Evolutionary conservation across 1,140 invertebrate genomes (phyloP).

Genomic region (Diorhabda sublineata): DNA sequence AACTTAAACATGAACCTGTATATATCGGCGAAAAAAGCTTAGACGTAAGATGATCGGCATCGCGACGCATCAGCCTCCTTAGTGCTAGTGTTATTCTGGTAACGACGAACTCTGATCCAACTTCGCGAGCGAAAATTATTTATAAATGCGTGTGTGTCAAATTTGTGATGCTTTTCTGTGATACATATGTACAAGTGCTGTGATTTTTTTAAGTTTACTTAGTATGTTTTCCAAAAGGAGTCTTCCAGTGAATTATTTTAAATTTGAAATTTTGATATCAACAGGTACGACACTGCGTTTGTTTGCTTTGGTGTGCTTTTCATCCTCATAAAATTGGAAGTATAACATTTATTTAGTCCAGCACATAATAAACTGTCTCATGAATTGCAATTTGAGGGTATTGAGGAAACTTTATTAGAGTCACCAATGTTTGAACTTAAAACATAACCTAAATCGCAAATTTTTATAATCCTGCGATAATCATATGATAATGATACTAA

Average conservation of each 20-base stretch:
- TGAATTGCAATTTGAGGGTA: no score
- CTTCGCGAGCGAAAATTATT: conserved; percentile 6
- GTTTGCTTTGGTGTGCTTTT: background rate
- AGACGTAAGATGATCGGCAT: conserved; percentile 1
- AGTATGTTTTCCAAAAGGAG: background rate
- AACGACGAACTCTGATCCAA: conserved; percentile 8
- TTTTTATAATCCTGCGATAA: no score
- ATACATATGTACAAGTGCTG: conserved; percentile 5
- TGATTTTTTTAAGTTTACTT: background rate
- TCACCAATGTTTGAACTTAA: no score
- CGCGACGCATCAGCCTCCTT: conserved; percentile 12
- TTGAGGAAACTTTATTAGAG: no score
- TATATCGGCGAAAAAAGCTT: background rate
- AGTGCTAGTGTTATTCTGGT: conserved; percentile 16
- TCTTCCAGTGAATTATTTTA: background rate
- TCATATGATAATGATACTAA: no score
- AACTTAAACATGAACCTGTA: background rate
- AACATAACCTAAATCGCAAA: no score
- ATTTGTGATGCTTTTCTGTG: conserved; percentile 8
- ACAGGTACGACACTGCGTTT: background rate
- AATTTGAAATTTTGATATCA: background rate
- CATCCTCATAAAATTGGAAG: no score
- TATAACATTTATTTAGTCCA: no score
- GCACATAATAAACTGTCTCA: no score
- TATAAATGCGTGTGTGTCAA: conserved; percentile 15